Conservation (phyloP, 2,113 vertebrate genomes). For the Neomonachus schauinslandi region DNA sequence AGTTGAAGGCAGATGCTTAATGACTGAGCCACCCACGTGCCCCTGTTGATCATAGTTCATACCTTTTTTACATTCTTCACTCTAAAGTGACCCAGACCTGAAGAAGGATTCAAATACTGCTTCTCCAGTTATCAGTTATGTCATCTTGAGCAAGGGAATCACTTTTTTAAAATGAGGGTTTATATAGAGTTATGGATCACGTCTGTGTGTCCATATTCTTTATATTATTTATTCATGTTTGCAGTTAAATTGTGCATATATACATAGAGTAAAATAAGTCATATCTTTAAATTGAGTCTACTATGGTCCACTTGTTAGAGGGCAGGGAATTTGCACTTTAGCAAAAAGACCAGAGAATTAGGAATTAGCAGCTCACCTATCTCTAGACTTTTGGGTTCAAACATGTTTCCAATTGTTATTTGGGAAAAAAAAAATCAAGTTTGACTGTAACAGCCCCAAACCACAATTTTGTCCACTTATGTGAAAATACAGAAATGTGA, state of each 20-base stretch:
- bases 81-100: neutral
- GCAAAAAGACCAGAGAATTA: neutral
- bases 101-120: neutral
- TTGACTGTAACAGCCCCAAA: neutral
- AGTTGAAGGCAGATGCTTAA: no score
- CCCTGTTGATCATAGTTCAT: neutral
- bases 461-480: neutral
- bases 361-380: neutral
- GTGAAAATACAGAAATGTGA: neutral
- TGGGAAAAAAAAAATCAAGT: neutral
- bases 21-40: no score
- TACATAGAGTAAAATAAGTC: neutral
- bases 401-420: neutral
- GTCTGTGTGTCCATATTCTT: neutral
- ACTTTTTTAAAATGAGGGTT: conserved; percentile 20
- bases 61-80: neutral
- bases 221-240: neutral
- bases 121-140: neutral
- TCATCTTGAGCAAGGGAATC: neutral
- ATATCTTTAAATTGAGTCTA: neutral
- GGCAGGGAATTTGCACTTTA: neutral
- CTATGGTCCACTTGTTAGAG: neutral
- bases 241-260: neutral
- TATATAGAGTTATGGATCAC: neutral
- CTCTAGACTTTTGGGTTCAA: neutral